Base-by-base conservation (phyloP, 2,888 invertebrate species). In the Dyspetes luteomarginatus region DNA sequence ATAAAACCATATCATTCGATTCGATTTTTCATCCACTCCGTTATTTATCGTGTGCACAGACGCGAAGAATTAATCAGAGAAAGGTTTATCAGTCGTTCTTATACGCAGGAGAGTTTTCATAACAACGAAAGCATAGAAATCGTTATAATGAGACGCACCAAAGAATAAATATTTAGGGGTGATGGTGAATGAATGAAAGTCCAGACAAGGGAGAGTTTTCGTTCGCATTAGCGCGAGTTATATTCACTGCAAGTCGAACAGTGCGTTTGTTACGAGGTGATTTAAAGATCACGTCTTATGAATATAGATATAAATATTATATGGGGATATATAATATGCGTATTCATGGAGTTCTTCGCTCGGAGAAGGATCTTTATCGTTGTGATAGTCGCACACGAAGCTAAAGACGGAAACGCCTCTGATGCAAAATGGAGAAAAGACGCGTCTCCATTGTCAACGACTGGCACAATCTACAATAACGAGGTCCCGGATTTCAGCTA, bases 391-490 rank as follows among this genome's bases (percentile, higher is more conserved):
- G 36, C 62, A 19, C 41, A 41, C 41, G 30, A 12, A 60, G 28
- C 4, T 4, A 4, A 7, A 15, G 2, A 58, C 5, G 36, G 24
- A 58, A 2, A 55, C 7, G 24, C 7, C 48, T 64, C 30, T 50
- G 56, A 4, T 15, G 28, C 12, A 28, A 28, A 67, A 52, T 52
- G 64, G 41, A 76, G 69, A 74, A 81, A 82, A 78, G 81, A 79
- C 64, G 73, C 65, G 41, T 56, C 48, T 36, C 76, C 78, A 84
- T 87, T 84, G 84, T 87, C 76, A 84, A 64, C 45, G 72, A 55
- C 65, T 75, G 72, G 48, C 84, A 83, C 84, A 86, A 85, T 85
- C 81, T 84, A 84, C 84, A 85, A 85, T 87, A 86, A 86, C 84
- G 86, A 86, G 85, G 84, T 83, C 75, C 83, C 76, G 80, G 84